Evolutionary conservation across 2,888 invertebrate species (phyloP).

Genomic region (Caenorhabditis imperialis): DNA sequence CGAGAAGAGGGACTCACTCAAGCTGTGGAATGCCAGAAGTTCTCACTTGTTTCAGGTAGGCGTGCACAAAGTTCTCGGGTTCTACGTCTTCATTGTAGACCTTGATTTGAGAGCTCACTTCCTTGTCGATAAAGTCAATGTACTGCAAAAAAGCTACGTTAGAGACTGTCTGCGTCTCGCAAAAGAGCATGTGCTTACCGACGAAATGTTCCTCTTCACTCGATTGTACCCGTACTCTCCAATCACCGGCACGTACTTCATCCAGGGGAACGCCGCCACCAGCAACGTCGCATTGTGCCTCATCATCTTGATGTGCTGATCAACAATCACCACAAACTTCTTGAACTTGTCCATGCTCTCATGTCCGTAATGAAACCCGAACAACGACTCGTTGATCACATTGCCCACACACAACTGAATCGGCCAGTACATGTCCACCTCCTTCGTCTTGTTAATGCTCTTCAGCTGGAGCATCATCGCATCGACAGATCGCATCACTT

Average conservation of each 20-base stretch:
- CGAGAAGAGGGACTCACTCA: conserved; percentile 11
- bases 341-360: conserved; percentile 52
- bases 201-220: conserved; percentile 24
- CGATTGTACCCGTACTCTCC: conserved; percentile 38
- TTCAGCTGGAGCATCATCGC: conserved; percentile 45
- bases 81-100: conserved; percentile 36
- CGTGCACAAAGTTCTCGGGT: conserved; percentile 58
- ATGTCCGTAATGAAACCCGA: conserved; percentile 59
- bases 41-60: conserved; percentile 48
- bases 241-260: conserved; percentile 49
- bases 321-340: conserved; percentile 41
- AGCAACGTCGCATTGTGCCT: not conserved
- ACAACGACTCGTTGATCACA: conserved; percentile 64
- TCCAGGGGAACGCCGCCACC: conserved; percentile 35
- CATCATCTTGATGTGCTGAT: conserved; percentile 13
- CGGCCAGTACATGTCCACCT: conserved; percentile 57
- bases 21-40: conserved; percentile 5
- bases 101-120: conserved; percentile 36
- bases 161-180: no score
- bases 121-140: conserved; percentile 30
- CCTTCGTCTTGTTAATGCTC: conserved; percentile 2
- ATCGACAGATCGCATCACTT: conserved; percentile 45
- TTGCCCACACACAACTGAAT: conserved; percentile 66
- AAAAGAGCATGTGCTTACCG: conserved; percentile 6
- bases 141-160: conserved; percentile 15